phyloP scores from a whole-genome alignment of 2,113 vertebrate species.

The Nannospalax galili region DNA sequence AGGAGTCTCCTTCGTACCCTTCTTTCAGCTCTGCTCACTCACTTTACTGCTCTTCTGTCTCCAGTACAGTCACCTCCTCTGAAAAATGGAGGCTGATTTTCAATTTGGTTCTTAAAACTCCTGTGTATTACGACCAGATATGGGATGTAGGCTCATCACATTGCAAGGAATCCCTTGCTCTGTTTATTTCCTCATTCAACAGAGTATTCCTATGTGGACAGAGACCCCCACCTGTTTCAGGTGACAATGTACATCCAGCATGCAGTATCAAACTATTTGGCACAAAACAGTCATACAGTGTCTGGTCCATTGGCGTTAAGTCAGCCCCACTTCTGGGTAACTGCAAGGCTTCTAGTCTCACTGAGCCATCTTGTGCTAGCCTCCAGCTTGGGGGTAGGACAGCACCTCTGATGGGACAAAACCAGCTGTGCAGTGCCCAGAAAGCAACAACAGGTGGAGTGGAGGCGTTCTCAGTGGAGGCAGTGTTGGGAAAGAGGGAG shows the following conservation, averaged over 20 bases:
- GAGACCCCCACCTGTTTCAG: neutral
- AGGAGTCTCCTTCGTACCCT: neutral
- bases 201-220: neutral
- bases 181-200: neutral
- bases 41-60: neutral
- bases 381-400: neutral
- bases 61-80: neutral
- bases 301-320: neutral
- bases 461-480: constrained; percentile 56
- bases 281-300: neutral
- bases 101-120: neutral
- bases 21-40: neutral
- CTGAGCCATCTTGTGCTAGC: neutral
- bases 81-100: neutral
- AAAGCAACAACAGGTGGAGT: constrained; percentile 31
- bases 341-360: neutral
- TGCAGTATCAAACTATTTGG: neutral
- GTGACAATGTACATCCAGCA: neutral
- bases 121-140: neutral
- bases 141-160: neutral
- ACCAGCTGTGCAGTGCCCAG: constrained; percentile 21
- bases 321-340: neutral
- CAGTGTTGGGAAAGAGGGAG: neutral
- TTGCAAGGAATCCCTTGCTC: neutral
- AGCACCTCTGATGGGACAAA: neutral